A percentile compares a stretch with the other conserved stretches of the same genome.
These are phyloP conservation scores for Meandrusa payeni DNA, from an alignment of 2,888 invertebrate species.

Conservation along the genomic window DNA sequence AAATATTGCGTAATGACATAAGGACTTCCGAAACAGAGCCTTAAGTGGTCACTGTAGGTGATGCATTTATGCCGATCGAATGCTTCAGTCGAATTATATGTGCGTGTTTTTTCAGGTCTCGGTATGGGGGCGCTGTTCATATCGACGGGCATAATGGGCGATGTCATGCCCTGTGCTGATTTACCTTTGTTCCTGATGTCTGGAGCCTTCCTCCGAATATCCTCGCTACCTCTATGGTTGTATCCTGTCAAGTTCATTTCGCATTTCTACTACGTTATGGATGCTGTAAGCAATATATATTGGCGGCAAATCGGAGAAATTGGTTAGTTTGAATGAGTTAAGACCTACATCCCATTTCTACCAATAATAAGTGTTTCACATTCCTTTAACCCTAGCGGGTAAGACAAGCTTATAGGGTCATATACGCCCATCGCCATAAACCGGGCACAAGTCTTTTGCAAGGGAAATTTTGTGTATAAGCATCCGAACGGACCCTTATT, in stretches of 20 bases:
- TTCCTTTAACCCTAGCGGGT: too few relatives aligned
- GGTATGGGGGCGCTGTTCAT: slow-evolving; percentile 72
- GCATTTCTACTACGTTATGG: slow-evolving; percentile 76
- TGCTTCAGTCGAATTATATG: too few relatives aligned
- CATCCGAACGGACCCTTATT: too few relatives aligned
- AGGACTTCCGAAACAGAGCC: too few relatives aligned
- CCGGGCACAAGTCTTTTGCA: too few relatives aligned
- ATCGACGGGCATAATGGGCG: slow-evolving; percentile 60
- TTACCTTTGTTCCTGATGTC: slow-evolving; percentile 69
- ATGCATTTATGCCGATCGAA: too few relatives aligned
- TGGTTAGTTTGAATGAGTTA: slow-evolving; percentile 58
- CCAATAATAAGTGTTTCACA: too few relatives aligned
- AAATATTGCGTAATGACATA: too few relatives aligned
- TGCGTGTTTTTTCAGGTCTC: slow-evolving; percentile 56
- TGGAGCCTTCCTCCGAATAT: slow-evolving; percentile 66
- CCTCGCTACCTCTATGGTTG: slow-evolving; percentile 63
- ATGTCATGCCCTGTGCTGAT: slow-evolving; percentile 73
- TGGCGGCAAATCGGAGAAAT: slow-evolving; percentile 72
- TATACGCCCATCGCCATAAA: not conserved
- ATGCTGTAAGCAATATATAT: slow-evolving; percentile 74
- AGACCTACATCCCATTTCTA: too few relatives aligned
- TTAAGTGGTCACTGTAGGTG: too few relatives aligned
- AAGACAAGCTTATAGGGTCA: not conserved
- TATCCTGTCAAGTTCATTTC: slow-evolving; percentile 69
- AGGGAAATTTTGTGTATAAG: too few relatives aligned